Base-by-base conservation (phyloP, 2,797 vertebrate genomes). In the Myoxocephalus aenaeus region DNA sequence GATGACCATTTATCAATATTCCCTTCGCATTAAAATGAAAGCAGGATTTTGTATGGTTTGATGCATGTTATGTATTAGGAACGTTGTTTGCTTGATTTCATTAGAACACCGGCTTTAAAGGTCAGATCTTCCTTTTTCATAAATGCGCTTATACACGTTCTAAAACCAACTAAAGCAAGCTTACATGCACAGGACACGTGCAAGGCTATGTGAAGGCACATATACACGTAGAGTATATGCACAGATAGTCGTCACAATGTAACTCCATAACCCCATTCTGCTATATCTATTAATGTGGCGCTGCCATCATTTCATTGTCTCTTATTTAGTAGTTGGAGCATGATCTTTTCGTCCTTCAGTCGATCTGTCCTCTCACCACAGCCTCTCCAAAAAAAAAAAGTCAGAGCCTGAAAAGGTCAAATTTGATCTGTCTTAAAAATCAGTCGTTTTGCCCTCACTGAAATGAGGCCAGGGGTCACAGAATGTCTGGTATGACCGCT, bases 351-450 rank as follows among this genome's bases (percentile, higher is more conserved):
- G 11, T 84, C 73, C 82, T 83, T 78, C 38, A 69, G 40, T 65
- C 72, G 58, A 87, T 89, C 85, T 70, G 71, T 88, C 82, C 77
- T 85, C 74, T 86, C 59, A 75, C 76, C 67, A 34, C 38, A 76
- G 67, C 80, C 53, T 77, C 79, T 77, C 64, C 51, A 84, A 79
- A 64, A 57, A 80, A 57, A 80, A 79, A 83, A 77, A 12, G 68
- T 79, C 68, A 86, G 67, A 84, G 58, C 64, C 64, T 56, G 72
- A 89, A 92, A 93, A 93, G 90, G 93, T 93, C 89, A 89, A 83
- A 83, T 92, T 92, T 92, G 92, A 93, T 93, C 90, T 79, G 73
- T 85, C 79, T 89, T 86, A 79, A 85, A 91, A 92, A 82, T 46
- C 78, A 81, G 72, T 76, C 2, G 10, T 84, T 87, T 78, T 17